Percentiles rank a stretch among this genome's conserved stretches.
Evolutionary conservation across 2,113 vertebrate genomes (phyloP).

Genomic region (Clarias macrocephalus): DNA sequence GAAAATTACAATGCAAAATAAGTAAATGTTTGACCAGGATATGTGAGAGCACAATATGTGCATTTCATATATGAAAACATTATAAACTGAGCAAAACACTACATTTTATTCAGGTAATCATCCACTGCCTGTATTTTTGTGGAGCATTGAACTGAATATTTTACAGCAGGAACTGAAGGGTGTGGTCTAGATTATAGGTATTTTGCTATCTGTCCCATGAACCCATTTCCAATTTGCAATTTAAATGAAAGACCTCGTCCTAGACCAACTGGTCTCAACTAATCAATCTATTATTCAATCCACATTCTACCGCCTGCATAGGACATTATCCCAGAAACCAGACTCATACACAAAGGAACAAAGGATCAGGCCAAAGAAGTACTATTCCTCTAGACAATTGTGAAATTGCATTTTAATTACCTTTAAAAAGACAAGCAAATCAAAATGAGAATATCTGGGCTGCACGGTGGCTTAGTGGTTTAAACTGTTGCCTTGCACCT

Average conservation of each 20-base stretch:
- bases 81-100: background rate
- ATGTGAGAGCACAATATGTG: background rate
- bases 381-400: background rate
- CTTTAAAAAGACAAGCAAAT: background rate
- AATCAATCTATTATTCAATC: constrained; percentile 28
- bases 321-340: background rate
- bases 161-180: background rate
- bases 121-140: background rate
- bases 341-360: background rate
- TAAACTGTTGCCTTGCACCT: too few relatives aligned
- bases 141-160: background rate
- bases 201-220: background rate
- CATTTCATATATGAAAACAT: background rate
- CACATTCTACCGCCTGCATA: background rate
- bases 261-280: constrained; percentile 15
- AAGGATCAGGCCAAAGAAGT: background rate
- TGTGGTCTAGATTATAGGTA: background rate
- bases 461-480: too few relatives aligned
- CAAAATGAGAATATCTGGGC: too few relatives aligned
- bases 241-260: background rate
- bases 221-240: background rate
- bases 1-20: background rate
- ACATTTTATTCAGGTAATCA: background rate
- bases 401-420: constrained; percentile 9
- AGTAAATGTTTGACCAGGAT: background rate